Conservation (phyloP, 2,113 vertebrate species). For the Larimichthys crocea region DNA sequence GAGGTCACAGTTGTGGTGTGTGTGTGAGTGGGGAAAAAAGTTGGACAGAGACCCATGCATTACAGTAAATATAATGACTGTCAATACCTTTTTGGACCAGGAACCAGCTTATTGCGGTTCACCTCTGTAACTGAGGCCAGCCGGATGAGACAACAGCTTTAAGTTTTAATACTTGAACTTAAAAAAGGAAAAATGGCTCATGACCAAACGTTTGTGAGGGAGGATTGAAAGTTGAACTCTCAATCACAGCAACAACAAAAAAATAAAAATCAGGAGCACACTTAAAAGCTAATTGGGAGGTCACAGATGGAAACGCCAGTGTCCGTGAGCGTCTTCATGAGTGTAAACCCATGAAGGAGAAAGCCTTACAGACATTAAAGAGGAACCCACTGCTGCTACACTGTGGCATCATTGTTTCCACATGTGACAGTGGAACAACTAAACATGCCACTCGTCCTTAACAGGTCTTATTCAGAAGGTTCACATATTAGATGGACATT, state of each 20-base stretch:
- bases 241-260: conserved; percentile 23
- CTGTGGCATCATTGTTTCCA: not conserved
- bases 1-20: conserved; percentile 36
- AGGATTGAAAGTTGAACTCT: conserved; percentile 28
- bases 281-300: not conserved
- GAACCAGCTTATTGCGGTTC: conserved; percentile 40
- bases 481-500: not conserved
- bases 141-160: conserved; percentile 1
- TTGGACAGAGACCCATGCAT: conserved; percentile 50
- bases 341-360: too few relatives aligned
- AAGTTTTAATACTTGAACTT: not conserved
- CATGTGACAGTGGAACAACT: conserved; percentile 16
- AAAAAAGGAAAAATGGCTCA: too few relatives aligned
- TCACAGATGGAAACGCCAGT: not conserved
- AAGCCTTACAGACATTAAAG: not conserved
- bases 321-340: conserved; percentile 1
- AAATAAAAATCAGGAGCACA: conserved; percentile 7
- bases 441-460: conserved; percentile 10
- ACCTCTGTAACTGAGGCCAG: not conserved
- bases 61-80: conserved; percentile 39
- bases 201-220: conserved; percentile 25
- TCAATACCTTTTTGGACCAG: conserved; percentile 46
- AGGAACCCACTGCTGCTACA: not conserved
- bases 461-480: not conserved
- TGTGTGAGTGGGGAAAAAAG: conserved; percentile 7